These are phyloP conservation scores for Cherax quadricarinatus DNA, from an alignment of 1,140 invertebrate species.

Conservation along the genomic window DNA sequence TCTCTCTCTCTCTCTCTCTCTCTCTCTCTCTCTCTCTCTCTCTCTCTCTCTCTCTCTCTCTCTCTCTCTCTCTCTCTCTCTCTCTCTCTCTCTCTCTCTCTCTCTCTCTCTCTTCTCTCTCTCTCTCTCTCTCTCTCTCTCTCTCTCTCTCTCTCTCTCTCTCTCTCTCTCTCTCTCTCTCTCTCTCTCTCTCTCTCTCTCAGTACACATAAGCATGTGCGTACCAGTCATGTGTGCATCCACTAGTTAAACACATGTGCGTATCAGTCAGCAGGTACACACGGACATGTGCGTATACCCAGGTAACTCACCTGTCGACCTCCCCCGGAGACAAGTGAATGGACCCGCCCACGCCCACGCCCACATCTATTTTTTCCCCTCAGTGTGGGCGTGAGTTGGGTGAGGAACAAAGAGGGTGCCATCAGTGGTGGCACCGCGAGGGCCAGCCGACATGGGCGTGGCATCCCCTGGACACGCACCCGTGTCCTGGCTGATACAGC, in stretches of 20 bases:
- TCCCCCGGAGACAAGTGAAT: background rate
- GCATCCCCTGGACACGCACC: constrained; percentile 3
- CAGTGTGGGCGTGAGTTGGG: background rate
- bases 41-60: background rate
- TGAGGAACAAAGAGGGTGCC: background rate
- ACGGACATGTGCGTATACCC: too few relatives aligned
- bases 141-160: too few relatives aligned
- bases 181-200: too few relatives aligned
- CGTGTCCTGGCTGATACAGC: background rate
- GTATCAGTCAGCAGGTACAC: too few relatives aligned
- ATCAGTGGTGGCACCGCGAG: background rate
- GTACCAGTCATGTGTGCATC: too few relatives aligned
- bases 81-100: background rate
- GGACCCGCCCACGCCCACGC: background rate
- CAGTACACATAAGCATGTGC: too few relatives aligned
- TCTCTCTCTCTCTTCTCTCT: background rate
- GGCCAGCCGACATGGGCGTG: background rate
- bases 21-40: background rate
- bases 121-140: too few relatives aligned
- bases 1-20: background rate
- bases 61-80: too few relatives aligned
- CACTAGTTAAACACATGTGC: too few relatives aligned
- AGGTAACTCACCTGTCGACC: too few relatives aligned
- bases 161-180: too few relatives aligned
- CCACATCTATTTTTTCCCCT: background rate